A percentile compares a stretch with the other conserved stretches of the same genome.
Evolutionary conservation across 30 jellyfish, hydroid and myxozoan species (phyloP).

Genomic region (Chironex yamaguchii): DNA sequence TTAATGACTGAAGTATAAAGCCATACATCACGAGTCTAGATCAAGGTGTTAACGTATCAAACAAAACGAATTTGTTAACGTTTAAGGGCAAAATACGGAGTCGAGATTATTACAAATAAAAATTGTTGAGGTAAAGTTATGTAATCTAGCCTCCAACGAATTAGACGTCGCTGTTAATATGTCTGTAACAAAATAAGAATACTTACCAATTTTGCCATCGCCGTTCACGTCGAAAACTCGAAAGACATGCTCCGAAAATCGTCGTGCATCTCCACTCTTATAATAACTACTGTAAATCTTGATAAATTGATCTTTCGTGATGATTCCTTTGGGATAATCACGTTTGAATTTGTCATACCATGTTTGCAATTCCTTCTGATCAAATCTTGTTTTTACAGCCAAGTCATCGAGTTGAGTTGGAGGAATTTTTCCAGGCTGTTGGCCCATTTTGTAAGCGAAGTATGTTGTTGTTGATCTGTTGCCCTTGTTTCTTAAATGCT

Average conservation of each 20-base stretch:
- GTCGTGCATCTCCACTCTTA: conserved; percentile 76
- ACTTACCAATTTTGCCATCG: conserved; percentile 84
- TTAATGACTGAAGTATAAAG: no score
- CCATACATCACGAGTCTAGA: no score
- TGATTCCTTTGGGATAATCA: conserved; percentile 85
- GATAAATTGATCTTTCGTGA: conserved; percentile 66
- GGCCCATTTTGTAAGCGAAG: no score
- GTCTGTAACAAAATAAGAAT: neutral
- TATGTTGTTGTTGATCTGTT: no score
- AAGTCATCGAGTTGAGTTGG: conserved; percentile 78
- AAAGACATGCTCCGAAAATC: conserved; percentile 86
- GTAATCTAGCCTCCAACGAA: no score
- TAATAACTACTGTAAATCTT: conserved; percentile 72
- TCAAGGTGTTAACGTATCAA: no score
- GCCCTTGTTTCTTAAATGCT: no score
- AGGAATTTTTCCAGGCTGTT: conserved; percentile 68
- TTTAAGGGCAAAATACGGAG: no score
- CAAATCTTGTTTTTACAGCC: conserved; percentile 63
- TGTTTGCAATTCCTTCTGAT: conserved; percentile 63
- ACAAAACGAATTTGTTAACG: no score
- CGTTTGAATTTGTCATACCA: conserved; percentile 82
- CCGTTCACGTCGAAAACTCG: conserved; percentile 82
- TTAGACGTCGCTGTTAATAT: no score
- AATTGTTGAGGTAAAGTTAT: no score
- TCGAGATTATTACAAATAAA: no score